Evolutionary conservation across 2,888 invertebrate species (phyloP).

Genomic region (Gastrophysa polygoni): DNA sequence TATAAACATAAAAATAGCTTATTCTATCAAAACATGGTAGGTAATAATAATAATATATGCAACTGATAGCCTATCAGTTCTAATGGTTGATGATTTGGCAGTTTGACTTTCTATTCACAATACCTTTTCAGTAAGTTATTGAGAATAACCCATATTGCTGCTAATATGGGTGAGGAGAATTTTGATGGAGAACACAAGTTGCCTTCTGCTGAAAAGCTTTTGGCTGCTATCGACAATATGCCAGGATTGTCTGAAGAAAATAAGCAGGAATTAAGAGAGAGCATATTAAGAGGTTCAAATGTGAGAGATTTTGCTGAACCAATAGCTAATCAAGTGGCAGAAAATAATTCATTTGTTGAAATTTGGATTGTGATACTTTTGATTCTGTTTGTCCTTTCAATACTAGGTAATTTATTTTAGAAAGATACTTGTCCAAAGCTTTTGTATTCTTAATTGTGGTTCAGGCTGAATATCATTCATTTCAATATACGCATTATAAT

Average conservation of each 20-base stretch:
- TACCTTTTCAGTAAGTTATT: background rate
- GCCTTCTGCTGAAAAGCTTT: slow-evolving; percentile 64
- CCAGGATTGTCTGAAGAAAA: slow-evolving; percentile 66
- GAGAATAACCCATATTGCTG: slow-evolving; percentile 4
- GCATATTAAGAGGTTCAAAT: slow-evolving; percentile 40
- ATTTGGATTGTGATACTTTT: slow-evolving; percentile 26
- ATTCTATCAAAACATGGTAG: too few species aligned
- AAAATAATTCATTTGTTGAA: slow-evolving; percentile 8
- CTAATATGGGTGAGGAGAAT: slow-evolving; percentile 17
- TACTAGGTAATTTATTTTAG: slow-evolving; percentile 27
- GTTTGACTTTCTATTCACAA: background rate
- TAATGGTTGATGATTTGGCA: slow-evolving; percentile 19
- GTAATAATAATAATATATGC: background rate
- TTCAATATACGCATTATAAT: too few species aligned
- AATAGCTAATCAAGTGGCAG: background rate
- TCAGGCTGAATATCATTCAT: too few species aligned
- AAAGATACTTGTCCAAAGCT: background rate
- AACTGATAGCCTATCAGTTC: slow-evolving; percentile 25
- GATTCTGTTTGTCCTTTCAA: slow-evolving; percentile 29
- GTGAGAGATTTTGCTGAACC: slow-evolving; percentile 46
- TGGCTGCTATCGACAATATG: slow-evolving; percentile 65
- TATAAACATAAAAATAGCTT: too few species aligned
- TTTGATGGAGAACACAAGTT: slow-evolving; percentile 42
- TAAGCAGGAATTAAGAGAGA: slow-evolving; percentile 63
- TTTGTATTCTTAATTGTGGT: slow-evolving; percentile 5